These are phyloP conservation scores for Ecdyonurus torrentis DNA, from an alignment of 2,888 invertebrate genomes.

Conservation along the genomic window DNA sequence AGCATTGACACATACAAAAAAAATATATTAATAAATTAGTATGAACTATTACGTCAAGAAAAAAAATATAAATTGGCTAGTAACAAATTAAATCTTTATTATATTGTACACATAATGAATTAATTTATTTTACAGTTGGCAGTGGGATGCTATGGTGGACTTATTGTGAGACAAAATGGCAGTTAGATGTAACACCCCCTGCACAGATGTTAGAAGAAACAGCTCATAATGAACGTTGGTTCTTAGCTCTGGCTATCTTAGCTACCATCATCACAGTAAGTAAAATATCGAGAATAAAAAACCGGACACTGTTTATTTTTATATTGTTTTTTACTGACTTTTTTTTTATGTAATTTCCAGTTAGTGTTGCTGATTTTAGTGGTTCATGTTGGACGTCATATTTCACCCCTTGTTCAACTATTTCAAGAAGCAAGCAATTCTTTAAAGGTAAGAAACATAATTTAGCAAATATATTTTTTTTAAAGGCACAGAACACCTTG, in stretches of 20 bases:
- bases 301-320: too few relatives aligned
- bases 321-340: slow-evolving; percentile 16
- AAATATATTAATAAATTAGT: too few relatives aligned
- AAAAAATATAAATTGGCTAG: too few relatives aligned
- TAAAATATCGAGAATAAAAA: slow-evolving; percentile 16
- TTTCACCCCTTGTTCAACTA: slow-evolving; percentile 64
- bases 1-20: too few relatives aligned
- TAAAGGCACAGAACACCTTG: too few relatives aligned
- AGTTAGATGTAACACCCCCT: slow-evolving; percentile 36
- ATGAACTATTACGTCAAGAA: too few relatives aligned
- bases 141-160: slow-evolving; percentile 51
- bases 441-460: slow-evolving; percentile 25
- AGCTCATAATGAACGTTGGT: slow-evolving; percentile 69
- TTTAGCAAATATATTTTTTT: background rate
- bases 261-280: slow-evolving; percentile 76
- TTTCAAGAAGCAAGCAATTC: slow-evolving; percentile 85
- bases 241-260: slow-evolving; percentile 66
- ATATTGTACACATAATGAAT: too few relatives aligned
- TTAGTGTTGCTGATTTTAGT: slow-evolving; percentile 54
- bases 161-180: slow-evolving; percentile 55
- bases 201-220: slow-evolving; percentile 50
- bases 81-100: too few relatives aligned
- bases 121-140: background rate
- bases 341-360: too few relatives aligned
- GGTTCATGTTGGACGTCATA: slow-evolving; percentile 59